Conservation (phyloP, 2,888 invertebrate species). For the Zaprionus bogoriensis region DNA sequence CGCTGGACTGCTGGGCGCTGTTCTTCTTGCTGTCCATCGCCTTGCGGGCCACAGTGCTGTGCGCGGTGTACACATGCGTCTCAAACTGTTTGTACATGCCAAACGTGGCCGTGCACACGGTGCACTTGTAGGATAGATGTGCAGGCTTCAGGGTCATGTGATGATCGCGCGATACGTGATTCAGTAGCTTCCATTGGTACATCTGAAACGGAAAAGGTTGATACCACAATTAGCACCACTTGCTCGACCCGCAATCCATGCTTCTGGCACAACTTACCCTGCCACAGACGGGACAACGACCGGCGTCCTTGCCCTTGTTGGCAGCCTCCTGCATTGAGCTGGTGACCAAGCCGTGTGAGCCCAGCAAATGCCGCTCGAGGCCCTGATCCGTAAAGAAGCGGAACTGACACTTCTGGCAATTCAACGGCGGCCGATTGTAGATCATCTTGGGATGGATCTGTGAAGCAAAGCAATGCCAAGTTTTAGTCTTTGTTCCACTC, state of each 20-base stretch:
- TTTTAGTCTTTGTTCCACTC: too few species aligned
- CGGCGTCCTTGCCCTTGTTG: slow-evolving; percentile 96
- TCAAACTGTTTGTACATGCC: slow-evolving; percentile 98
- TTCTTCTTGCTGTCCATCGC: slow-evolving; percentile 87
- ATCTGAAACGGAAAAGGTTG: slow-evolving; percentile 86
- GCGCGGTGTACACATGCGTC: slow-evolving; percentile 96
- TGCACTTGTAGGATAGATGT: slow-evolving; percentile 96
- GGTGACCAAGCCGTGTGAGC: slow-evolving; percentile 96
- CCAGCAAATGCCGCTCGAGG: slow-evolving; percentile 95
- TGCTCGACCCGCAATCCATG: neutral
- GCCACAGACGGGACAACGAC: slow-evolving; percentile 97
- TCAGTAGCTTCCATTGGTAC: slow-evolving; percentile 95
- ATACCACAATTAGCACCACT: slow-evolving; percentile 14
- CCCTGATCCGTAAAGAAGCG: slow-evolving; percentile 99
- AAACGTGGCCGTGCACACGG: slow-evolving; percentile 96
- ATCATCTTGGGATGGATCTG: slow-evolving; percentile 97
- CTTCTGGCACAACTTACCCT: slow-evolving; percentile 86
- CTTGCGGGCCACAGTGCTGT: slow-evolving; percentile 94
- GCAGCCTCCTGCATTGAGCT: slow-evolving; percentile 98
- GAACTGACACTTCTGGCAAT: slow-evolving; percentile 98
- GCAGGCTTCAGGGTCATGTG: slow-evolving; percentile 95
- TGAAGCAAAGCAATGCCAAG: neutral
- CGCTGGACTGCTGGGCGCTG: slow-evolving; percentile 61
- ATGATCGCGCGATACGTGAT: slow-evolving; percentile 96
- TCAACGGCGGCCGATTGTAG: slow-evolving; percentile 95